Percentiles rank a stretch among this genome's conserved stretches.
Conservation (phyloP, 2,888 invertebrate species). For the Chrysolina americana region DNA sequence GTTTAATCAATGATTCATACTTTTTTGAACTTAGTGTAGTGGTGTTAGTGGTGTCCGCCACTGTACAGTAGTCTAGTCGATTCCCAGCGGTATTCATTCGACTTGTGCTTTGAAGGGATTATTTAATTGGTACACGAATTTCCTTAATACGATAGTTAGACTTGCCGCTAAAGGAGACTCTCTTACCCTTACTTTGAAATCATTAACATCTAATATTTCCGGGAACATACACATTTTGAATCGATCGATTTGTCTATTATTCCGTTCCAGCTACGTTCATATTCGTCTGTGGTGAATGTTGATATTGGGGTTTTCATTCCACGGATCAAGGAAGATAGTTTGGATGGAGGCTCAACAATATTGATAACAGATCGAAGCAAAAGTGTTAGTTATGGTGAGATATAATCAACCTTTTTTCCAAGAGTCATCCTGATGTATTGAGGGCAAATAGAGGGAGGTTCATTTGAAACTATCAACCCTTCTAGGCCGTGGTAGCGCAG, state of each 20-base stretch:
- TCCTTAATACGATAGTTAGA: slow-evolving; percentile 69
- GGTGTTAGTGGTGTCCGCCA: slow-evolving; percentile 8
- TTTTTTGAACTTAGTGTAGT: slow-evolving; percentile 12
- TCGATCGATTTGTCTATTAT: slow-evolving; percentile 59
- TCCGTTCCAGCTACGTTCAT: background rate
- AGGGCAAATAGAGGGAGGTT: no score
- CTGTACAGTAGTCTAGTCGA: slow-evolving; percentile 43
- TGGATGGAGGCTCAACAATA: no score
- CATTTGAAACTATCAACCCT: no score
- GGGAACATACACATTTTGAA: slow-evolving; percentile 57
- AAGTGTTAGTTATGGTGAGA: no score
- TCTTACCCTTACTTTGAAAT: slow-evolving; percentile 69
- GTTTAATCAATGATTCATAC: slow-evolving; percentile 24
- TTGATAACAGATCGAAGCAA: no score
- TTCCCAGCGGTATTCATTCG: slow-evolving; percentile 69
- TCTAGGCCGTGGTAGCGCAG: no score
- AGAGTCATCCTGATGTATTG: no score
- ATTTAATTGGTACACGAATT: slow-evolving; percentile 70
- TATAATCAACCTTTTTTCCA: no score
- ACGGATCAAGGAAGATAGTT: background rate
- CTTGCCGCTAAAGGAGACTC: slow-evolving; percentile 67
- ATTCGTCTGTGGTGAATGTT: background rate
- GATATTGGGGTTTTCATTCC: background rate
- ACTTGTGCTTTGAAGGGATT: slow-evolving; percentile 71
- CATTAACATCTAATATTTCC: slow-evolving; percentile 68